Percentiles rank a stretch among this genome's conserved stretches.
Conservation (phyloP, 2,888 invertebrate genomes). For the Automeris io region DNA sequence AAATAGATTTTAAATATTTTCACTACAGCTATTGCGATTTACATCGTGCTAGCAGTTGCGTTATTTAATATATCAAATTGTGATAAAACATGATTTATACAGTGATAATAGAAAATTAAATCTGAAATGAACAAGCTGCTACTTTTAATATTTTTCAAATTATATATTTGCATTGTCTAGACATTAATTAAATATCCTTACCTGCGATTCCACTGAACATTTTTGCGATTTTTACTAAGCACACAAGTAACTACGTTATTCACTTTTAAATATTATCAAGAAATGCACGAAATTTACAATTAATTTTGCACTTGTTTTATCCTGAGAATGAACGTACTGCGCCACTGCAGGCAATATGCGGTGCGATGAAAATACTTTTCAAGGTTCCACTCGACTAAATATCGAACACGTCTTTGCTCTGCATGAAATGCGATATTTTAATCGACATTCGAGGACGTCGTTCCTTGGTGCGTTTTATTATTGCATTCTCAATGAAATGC, state of each 20-base stretch:
- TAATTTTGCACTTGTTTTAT: slow-evolving; percentile 13
- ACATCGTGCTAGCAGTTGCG: too few species aligned
- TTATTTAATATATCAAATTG: too few species aligned
- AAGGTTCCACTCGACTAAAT: slow-evolving; percentile 36
- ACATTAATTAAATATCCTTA: too few species aligned
- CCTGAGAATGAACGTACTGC: slow-evolving; percentile 18
- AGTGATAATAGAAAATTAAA: too few species aligned
- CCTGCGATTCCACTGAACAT: slow-evolving; percentile 74
- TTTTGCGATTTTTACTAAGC: slow-evolving; percentile 29
- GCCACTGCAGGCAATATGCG: slow-evolving; percentile 33
- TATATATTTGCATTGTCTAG: too few species aligned
- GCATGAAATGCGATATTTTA: slow-evolving; percentile 52
- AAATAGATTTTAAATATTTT: too few species aligned
- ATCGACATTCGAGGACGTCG: slow-evolving; percentile 52
- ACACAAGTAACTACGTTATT: slow-evolving; percentile 16
- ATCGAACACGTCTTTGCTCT: slow-evolving; percentile 29
- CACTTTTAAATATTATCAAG: slow-evolving; percentile 24
- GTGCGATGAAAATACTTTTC: slow-evolving; percentile 42
- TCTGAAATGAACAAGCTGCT: neutral
- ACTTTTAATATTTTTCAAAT: too few species aligned
- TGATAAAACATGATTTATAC: too few species aligned
- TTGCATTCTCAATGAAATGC: slow-evolving; percentile 15
- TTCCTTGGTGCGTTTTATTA: slow-evolving; percentile 43
- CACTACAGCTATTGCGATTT: too few species aligned
- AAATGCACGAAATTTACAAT: slow-evolving; percentile 19